Base-by-base conservation (phyloP, 2,888 invertebrate genomes). In the Hofmannophila pseudospretella region DNA sequence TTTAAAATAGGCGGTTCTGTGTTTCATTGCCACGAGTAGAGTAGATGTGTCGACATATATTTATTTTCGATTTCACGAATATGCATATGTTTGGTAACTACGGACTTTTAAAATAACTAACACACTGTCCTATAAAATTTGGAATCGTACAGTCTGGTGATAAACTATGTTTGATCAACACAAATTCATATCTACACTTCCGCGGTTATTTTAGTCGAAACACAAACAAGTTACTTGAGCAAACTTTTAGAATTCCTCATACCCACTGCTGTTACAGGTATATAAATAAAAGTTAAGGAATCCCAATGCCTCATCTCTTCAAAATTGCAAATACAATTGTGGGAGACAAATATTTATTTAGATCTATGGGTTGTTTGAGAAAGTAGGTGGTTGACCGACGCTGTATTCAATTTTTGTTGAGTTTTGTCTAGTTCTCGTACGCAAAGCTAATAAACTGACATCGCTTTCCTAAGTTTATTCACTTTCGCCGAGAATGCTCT, bases 181-280 rank as follows among this genome's bases (percentile, higher is more conserved):
- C 54, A 54, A 67, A 69, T 63, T 67, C 54, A 52, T 71, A 69
- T 71, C 60, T 62, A 61, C 47, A 62, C 58, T 73, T 75, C 74
- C 74, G 70, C 54, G 50, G 56, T 45, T 71, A 73, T 67, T 66
- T 61, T 71, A 68, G 51, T 50, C 44, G 44, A 50, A 62, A 60
- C 52, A 58, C 61, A 64, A 62, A 62, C 47, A 57, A 54, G 49
- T 50, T 47, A 56, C 19, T 31, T 22, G 32, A 12, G 26, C 32
- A 45, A 26, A 29, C 32, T 38, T 42, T 30, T 46, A 45, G 40
- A 41, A 31, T 31, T 16, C 36, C 32, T 9, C 10, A 14, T 36
- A n/a, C 30, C 10, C 20, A 12, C 8, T 12, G 11, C 36, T 25
- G 7, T n/a, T n/a, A n/a, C n/a, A n/a, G n/a, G n/a, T n/a, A n/a